A percentile compares a stretch with the other conserved stretches of the same genome.
phyloP scores from a whole-genome alignment of 2,113 vertebrate genomes.

The Strix aluco region DNA sequence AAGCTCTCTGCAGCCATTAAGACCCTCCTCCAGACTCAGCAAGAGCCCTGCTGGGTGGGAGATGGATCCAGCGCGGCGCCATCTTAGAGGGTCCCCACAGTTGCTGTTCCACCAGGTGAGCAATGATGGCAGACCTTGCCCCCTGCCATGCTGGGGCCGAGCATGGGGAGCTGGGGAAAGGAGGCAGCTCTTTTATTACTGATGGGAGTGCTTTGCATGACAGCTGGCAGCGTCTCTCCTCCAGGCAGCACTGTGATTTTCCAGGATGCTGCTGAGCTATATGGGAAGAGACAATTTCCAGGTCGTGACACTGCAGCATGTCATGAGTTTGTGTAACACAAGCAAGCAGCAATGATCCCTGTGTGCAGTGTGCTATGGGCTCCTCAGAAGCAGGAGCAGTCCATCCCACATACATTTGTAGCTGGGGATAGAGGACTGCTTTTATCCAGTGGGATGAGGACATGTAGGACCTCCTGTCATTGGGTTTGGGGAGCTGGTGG shows the following conservation, averaged over 20 bases:
- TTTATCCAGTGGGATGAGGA: not conserved
- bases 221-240: not conserved
- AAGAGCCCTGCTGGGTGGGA: not conserved
- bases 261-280: not conserved
- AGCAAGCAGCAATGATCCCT: not conserved
- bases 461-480: not conserved
- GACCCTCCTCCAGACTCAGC: not conserved
- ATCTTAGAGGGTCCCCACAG: not conserved
- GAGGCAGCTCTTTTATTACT: not conserved
- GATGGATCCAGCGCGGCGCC: fast-evolving
- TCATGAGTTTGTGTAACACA: not conserved
- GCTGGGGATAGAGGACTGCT: not conserved
- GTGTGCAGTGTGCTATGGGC: not conserved
- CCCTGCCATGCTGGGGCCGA: not conserved
- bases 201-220: not conserved
- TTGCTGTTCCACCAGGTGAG: not conserved
- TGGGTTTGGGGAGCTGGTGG: not conserved
- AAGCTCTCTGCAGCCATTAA: not conserved
- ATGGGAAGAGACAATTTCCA: not conserved
- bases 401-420: not conserved
- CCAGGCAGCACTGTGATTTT: not conserved
- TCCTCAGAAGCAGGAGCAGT: not conserved
- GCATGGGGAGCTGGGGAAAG: not conserved
- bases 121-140: not conserved
- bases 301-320: not conserved